Evolutionary conservation across 2,113 vertebrate species (phyloP).

Genomic region (Corythornis cristatus): DNA sequence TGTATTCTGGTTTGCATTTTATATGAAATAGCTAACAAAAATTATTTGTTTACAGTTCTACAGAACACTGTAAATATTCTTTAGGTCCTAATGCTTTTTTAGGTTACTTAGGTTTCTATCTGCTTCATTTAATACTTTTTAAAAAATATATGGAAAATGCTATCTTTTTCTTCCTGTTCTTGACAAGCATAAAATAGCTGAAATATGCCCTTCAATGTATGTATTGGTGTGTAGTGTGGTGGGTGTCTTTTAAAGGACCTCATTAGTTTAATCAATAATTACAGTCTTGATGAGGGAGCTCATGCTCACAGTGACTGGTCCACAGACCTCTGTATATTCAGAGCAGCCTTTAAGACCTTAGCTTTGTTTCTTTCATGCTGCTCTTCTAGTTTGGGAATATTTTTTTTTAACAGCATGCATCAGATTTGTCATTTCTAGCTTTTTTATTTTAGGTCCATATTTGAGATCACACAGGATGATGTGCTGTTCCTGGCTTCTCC

Average conservation of each 20-base stretch:
- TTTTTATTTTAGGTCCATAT: conserved; percentile 81
- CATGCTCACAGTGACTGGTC: background rate
- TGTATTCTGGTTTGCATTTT: background rate
- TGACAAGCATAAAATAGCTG: background rate
- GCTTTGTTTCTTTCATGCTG: background rate
- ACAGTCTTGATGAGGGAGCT: background rate
- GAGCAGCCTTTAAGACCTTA: background rate
- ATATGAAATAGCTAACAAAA: background rate
- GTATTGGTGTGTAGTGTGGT: background rate
- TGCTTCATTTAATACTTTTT: background rate
- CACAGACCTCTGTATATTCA: fast-evolving
- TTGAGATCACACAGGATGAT: conserved; percentile 84
- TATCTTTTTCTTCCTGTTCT: background rate
- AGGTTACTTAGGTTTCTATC: background rate
- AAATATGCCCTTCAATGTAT: background rate
- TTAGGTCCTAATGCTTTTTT: background rate
- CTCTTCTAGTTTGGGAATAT: background rate
- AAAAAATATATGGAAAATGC: background rate
- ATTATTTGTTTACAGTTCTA: background rate
- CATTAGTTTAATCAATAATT: background rate
- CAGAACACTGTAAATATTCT: too few species aligned
- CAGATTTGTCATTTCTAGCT: background rate
- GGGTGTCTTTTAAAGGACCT: background rate
- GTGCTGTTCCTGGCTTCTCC: conserved; percentile 91
- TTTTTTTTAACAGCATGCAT: background rate